A percentile compares a stretch with the other conserved stretches of the same genome.
Conservation (phyloP, 1,140 invertebrate genomes). For the Lethrus apterus region DNA sequence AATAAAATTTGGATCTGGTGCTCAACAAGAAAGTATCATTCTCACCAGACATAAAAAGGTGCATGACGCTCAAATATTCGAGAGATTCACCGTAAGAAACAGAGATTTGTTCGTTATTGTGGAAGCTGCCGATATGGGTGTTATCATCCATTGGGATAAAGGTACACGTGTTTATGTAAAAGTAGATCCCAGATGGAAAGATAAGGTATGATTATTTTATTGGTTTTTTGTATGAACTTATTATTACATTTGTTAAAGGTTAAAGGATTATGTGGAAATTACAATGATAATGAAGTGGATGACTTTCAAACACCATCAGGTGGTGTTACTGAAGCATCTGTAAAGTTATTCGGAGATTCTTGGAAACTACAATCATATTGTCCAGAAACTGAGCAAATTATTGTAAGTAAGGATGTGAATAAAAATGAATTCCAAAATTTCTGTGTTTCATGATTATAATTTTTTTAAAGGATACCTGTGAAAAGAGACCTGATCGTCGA, state of each 20-base stretch:
- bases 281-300: constrained; percentile 71
- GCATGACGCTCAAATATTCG: constrained; percentile 41
- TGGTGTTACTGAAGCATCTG: constrained; percentile 62
- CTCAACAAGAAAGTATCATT: constrained; percentile 53
- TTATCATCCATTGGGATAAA: constrained; percentile 81
- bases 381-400: constrained; percentile 44
- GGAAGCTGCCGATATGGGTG: constrained; percentile 66
- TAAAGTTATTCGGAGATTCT: constrained; percentile 73
- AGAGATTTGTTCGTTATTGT: constrained; percentile 71
- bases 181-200: constrained; percentile 65
- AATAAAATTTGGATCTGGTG: constrained; percentile 48
- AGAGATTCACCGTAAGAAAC: constrained; percentile 49
- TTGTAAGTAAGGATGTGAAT: constrained; percentile 38
- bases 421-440: constrained; percentile 13
- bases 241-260: constrained; percentile 51
- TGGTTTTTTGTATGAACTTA: too few relatives aligned
- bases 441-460: constrained; percentile 4
- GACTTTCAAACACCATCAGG: constrained; percentile 79
- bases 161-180: constrained; percentile 75
- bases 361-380: constrained; percentile 79
- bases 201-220: too few relatives aligned
- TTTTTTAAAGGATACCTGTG: constrained; percentile 59
- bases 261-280: constrained; percentile 85
- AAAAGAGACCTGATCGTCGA: constrained; percentile 61
- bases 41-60: constrained; percentile 48